These are phyloP conservation scores for Drosophila teissieri DNA, from an alignment of 1,140 invertebrate species.

Conservation along the genomic window DNA sequence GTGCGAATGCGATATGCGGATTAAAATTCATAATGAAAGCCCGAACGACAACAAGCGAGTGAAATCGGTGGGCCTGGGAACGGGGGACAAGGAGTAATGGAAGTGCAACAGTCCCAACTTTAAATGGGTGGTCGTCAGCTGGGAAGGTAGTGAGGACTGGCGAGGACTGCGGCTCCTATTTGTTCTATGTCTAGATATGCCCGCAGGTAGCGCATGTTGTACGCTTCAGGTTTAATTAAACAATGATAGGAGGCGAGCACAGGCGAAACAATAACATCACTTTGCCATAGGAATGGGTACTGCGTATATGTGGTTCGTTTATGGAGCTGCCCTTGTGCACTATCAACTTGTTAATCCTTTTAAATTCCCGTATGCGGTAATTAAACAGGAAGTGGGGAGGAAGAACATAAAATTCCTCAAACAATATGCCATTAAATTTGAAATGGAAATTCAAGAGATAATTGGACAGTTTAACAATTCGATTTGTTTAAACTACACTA, in stretches of 20 bases:
- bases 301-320: slow-evolving; percentile 5
- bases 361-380: neutral
- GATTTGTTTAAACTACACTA: neutral
- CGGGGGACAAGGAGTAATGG: slow-evolving; percentile 10
- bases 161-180: slow-evolving; percentile 33
- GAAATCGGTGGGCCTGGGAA: slow-evolving; percentile 12
- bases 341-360: slow-evolving; percentile 1
- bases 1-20: slow-evolving; percentile 81
- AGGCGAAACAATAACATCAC: slow-evolving; percentile 43
- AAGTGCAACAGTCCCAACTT: slow-evolving; percentile 11
- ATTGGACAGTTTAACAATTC: too few species aligned
- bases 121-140: neutral
- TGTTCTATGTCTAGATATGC: slow-evolving; percentile 43
- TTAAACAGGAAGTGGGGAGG: neutral
- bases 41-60: slow-evolving; percentile 56
- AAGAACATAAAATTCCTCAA: too few species aligned
- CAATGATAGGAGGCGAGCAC: slow-evolving; percentile 72
- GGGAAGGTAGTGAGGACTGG: neutral
- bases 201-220: slow-evolving; percentile 78
- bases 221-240: slow-evolving; percentile 80
- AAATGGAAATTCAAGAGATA: too few species aligned
- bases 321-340: slow-evolving; percentile 18
- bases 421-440: too few species aligned
- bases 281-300: neutral
- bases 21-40: slow-evolving; percentile 81